phyloP scores from a whole-genome alignment of 2,113 vertebrate genomes.

The Marmota flaviventris region DNA sequence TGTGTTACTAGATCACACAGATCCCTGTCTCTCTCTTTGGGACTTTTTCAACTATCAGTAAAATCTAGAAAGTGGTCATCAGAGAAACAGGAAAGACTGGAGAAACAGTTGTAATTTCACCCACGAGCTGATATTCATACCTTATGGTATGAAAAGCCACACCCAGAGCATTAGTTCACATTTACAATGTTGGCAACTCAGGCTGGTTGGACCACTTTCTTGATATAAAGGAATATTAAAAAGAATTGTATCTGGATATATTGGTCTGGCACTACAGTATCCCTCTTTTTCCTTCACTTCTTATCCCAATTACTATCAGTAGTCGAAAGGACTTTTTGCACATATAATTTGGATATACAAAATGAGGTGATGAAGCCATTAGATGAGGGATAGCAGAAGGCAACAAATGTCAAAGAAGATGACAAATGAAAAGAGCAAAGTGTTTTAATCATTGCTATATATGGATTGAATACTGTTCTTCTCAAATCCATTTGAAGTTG shows the following conservation, averaged over 20 bases:
- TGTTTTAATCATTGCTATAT: background rate
- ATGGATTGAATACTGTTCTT: background rate
- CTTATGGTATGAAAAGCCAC: background rate
- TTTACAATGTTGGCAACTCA: background rate
- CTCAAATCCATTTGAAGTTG: background rate
- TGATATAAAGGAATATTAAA: slow-evolving; percentile 13
- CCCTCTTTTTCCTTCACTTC: background rate
- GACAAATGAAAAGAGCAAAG: background rate
- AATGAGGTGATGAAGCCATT: background rate
- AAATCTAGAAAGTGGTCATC: background rate
- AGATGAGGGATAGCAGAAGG: background rate
- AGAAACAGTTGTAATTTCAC: background rate
- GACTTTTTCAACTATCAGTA: background rate
- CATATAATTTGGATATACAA: background rate
- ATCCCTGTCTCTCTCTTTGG: background rate
- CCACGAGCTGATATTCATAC: background rate
- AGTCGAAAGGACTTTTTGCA: background rate
- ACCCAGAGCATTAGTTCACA: background rate
- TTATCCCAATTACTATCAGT: background rate
- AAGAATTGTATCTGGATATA: background rate
- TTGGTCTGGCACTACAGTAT: background rate
- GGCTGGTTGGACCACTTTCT: background rate
- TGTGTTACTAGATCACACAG: background rate
- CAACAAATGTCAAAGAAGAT: background rate
- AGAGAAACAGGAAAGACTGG: background rate